These are phyloP conservation scores for Anas platyrhynchos DNA, from an alignment of 2,113 vertebrate species.

Conservation along the genomic window DNA sequence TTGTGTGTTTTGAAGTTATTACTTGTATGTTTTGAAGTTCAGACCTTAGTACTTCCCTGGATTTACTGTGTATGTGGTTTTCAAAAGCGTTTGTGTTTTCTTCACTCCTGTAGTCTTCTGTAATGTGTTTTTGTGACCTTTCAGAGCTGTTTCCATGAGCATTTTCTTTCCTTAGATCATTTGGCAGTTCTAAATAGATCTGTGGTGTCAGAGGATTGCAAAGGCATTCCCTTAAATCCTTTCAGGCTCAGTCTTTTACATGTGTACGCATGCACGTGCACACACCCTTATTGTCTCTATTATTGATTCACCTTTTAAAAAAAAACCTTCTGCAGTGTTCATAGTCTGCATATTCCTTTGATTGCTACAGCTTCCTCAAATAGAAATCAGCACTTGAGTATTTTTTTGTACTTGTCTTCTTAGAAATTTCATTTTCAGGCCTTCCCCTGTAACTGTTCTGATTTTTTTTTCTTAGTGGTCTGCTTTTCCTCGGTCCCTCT, in stretches of 20 bases:
- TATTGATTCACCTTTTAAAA: background rate
- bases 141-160: background rate
- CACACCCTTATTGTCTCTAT: background rate
- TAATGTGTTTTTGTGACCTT: slow-evolving; percentile 8
- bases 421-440: background rate
- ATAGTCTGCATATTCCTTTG: background rate
- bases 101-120: background rate
- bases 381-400: background rate
- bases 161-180: background rate
- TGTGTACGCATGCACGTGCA: no score
- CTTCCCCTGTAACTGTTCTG: background rate
- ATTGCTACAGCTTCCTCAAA: background rate
- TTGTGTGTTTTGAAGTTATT: background rate
- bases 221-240: background rate
- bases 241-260: background rate
- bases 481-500: background rate
- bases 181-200: background rate
- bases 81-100: background rate
- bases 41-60: background rate
- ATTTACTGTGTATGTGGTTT: background rate
- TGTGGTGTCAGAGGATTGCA: background rate
- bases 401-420: background rate
- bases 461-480: background rate
- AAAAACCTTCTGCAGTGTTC: background rate
- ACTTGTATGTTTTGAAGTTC: background rate